Base-by-base conservation (phyloP, 2,797 vertebrate species). In the Sebastes vulpes region DNA sequence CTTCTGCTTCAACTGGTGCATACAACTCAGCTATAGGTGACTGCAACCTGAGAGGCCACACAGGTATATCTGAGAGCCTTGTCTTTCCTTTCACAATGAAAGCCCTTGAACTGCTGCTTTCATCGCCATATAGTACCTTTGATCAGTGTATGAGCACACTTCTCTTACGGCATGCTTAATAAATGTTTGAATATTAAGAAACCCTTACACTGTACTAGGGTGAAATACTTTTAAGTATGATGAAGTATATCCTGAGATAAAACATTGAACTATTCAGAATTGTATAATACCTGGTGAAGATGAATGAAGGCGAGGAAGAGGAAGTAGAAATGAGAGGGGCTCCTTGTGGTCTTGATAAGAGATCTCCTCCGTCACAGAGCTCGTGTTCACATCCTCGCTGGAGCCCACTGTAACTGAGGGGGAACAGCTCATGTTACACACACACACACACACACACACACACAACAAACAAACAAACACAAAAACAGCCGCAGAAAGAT, bases 21-120 rank as follows among this genome's bases (percentile, higher is more conserved):
- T 42, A 61, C 65, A 79, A 71, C 71, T 81, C 53, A 61, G 31
- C 77, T 73, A 61, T 74, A 57, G 60, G 72, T 48, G 25, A 71
- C 70, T 84, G 81, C 71, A 87, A 89, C 75, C 74, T 60, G 87
- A 87, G 87, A 87, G 46, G 75, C 84, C 72, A 16, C 38, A 16
- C 56, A 53, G 48, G 65, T 50, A 23, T 46, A 50, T 69, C 1
- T 74, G 42, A 81, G 74, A 75, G 38, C 53, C 64, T 4, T 7
- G 66, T 73, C 68, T 77, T 59, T 74, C 64, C 54, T 83, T 82
- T 77, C 76, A 77, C 46, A 78, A 72, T 84, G 65, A 80, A 83
- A 86, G 48, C 73, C 23, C 64, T 3, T 2, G 7, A 78, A 52
- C 25, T 5, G 28, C 21, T 52, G n/a, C 28, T 50, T 14, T 81